phyloP scores from a whole-genome alignment of 2,113 vertebrate species.

The Scortum barcoo region DNA sequence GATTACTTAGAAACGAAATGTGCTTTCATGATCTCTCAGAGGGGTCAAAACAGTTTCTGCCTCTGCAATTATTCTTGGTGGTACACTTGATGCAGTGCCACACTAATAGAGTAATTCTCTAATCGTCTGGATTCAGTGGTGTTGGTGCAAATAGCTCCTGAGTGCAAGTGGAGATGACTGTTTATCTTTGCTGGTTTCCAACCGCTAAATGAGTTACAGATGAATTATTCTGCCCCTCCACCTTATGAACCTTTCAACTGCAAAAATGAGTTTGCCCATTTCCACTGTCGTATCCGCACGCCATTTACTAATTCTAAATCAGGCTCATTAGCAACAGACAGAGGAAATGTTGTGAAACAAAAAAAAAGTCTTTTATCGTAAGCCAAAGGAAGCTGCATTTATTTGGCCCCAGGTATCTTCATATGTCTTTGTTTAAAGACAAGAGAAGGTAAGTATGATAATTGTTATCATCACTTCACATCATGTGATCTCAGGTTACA shows the following conservation, averaged over 20 bases:
- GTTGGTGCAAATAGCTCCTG: neutral
- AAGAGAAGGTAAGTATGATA: no score
- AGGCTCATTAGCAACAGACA: constrained; percentile 37
- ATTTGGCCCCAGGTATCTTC: neutral
- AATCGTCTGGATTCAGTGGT: neutral
- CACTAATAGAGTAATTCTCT: neutral
- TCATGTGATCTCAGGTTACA: neutral
- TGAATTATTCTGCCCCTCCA: constrained; percentile 36
- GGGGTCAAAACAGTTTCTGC: constrained; percentile 5
- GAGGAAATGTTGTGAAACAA: constrained; percentile 50
- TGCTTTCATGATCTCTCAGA: constrained; percentile 16
- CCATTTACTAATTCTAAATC: constrained; percentile 34
- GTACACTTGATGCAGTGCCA: constrained; percentile 22
- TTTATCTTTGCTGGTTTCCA: constrained; percentile 5
- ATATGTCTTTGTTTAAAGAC: no score
- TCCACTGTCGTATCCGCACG: constrained; percentile 52
- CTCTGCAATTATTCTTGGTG: neutral
- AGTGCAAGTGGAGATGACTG: neutral
- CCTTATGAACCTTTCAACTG: constrained; percentile 25
- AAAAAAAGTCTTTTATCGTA: neutral
- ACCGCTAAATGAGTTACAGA: constrained; percentile 61
- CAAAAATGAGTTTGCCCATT: constrained; percentile 57
- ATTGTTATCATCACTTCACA: neutral
- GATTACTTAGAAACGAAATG: constrained; percentile 16
- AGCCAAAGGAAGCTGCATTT: neutral